phyloP scores from a whole-genome alignment of 2,113 vertebrate species.

The Engraulis encrasicolus region DNA sequence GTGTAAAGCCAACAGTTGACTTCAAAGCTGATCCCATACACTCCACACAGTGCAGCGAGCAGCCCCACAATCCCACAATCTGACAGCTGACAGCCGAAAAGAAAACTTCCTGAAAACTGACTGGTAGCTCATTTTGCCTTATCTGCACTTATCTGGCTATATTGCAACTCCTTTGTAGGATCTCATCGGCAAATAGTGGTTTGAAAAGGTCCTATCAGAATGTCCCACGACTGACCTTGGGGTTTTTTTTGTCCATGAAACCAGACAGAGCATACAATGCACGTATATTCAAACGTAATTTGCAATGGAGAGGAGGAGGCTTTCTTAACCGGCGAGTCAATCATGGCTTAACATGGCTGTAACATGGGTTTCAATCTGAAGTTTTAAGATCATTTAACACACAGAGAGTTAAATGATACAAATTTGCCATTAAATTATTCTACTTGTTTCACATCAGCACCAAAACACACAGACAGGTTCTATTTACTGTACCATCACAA shows the following conservation, averaged over 20 bases:
- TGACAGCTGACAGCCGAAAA: conserved; percentile 6
- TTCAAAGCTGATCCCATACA: neutral
- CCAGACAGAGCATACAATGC: neutral
- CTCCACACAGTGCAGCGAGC: neutral
- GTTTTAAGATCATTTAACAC: no score
- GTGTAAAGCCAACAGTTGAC: neutral
- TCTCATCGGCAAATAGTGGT: conserved; percentile 27
- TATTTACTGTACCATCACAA: no score
- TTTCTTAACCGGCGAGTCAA: conserved; percentile 37
- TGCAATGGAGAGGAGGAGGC: neutral
- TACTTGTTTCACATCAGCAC: no score
- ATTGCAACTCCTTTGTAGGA: neutral
- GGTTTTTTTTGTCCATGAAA: neutral
- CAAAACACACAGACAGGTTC: no score
- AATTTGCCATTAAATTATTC: no score
- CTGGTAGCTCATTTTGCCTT: conserved; percentile 12
- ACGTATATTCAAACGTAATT: neutral
- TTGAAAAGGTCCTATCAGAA: conserved; percentile 39
- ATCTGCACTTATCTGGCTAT: neutral
- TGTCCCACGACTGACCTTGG: conserved; percentile 35
- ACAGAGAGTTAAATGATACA: no score
- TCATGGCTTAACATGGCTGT: neutral
- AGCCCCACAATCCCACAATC: neutral
- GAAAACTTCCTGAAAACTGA: conserved; percentile 7
- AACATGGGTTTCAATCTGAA: neutral